Conservation (phyloP, 2,888 invertebrate species). For the Drosophila melanosoma region DNA sequence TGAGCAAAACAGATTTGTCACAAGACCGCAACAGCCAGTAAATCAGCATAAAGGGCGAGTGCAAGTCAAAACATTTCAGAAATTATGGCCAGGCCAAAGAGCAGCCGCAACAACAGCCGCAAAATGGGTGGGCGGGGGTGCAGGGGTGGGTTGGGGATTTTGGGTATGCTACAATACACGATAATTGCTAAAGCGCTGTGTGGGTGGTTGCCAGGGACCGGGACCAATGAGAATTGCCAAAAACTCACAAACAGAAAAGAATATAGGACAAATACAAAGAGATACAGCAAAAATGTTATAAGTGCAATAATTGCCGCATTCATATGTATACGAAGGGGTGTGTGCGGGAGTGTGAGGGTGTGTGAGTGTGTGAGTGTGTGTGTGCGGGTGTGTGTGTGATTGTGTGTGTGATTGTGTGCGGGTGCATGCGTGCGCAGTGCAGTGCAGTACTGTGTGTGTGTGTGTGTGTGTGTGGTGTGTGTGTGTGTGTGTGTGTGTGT, state of each 20-base stretch:
- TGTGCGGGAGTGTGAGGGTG: slow-evolving; percentile 2
- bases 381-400: slow-evolving; percentile 10
- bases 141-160: not conserved
- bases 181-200: slow-evolving; percentile 63
- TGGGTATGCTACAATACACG: slow-evolving; percentile 45
- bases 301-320: slow-evolving; percentile 74
- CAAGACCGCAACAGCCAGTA: slow-evolving; percentile 80
- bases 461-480: slow-evolving; percentile 5
- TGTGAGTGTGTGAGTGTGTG: slow-evolving; percentile 9
- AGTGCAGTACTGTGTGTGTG: slow-evolving; percentile 15
- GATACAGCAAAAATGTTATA: slow-evolving; percentile 63
- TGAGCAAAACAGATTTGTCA: slow-evolving; percentile 80
- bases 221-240: slow-evolving; percentile 40
- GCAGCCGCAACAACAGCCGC: slow-evolving; percentile 54
- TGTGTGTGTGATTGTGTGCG: not conserved
- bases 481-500: not conserved
- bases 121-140: slow-evolving; percentile 23
- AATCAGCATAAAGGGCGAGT: slow-evolving; percentile 78
- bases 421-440: slow-evolving; percentile 14
- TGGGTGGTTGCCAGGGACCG: slow-evolving; percentile 19
- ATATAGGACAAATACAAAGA: slow-evolving; percentile 26
- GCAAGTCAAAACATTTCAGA: slow-evolving; percentile 80
- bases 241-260: slow-evolving; percentile 28
- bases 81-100: slow-evolving; percentile 74
- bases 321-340: slow-evolving; percentile 17